A percentile compares a stretch with the other conserved stretches of the same genome.
These are phyloP conservation scores for Coelogynopora nodosa DNA, from an alignment of 2,888 invertebrate genomes.

Conservation along the genomic window DNA sequence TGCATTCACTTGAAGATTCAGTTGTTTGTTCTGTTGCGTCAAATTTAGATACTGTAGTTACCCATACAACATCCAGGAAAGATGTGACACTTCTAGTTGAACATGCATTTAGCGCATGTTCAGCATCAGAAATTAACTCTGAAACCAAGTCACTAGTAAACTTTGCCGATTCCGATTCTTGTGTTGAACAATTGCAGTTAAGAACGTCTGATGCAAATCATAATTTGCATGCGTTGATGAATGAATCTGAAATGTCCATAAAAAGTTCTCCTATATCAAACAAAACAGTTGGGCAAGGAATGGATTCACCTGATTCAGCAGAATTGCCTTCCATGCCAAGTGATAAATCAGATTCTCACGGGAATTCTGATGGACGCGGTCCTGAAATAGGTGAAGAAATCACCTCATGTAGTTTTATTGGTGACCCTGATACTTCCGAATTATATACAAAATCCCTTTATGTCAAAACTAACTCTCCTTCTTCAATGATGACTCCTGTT, in stretches of 20 bases:
- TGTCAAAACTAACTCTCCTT: neutral
- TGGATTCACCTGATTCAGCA: constrained; percentile 3
- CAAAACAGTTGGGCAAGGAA: neutral
- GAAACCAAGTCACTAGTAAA: neutral
- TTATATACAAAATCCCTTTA: neutral
- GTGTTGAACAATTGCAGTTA: neutral
- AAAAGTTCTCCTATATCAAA: constrained; percentile 16
- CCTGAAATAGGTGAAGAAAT: neutral
- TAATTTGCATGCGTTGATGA: neutral
- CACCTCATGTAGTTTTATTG: neutral
- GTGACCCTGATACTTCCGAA: neutral
- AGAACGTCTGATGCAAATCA: neutral
- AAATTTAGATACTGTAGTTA: neutral
- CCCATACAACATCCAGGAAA: neutral
- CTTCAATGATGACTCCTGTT: neutral
- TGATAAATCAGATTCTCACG: constrained; percentile 19
- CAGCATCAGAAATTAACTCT: neutral
- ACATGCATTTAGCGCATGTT: neutral
- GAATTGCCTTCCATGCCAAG: constrained; percentile 1
- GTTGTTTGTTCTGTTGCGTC: neutral
- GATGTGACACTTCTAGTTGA: neutral
- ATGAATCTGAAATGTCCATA: neutral
- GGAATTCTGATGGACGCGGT: neutral
- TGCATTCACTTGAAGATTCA: neutral
- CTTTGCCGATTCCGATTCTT: neutral